Conservation (phyloP, 2,888 invertebrate species). For the Augiades crinisus region DNA sequence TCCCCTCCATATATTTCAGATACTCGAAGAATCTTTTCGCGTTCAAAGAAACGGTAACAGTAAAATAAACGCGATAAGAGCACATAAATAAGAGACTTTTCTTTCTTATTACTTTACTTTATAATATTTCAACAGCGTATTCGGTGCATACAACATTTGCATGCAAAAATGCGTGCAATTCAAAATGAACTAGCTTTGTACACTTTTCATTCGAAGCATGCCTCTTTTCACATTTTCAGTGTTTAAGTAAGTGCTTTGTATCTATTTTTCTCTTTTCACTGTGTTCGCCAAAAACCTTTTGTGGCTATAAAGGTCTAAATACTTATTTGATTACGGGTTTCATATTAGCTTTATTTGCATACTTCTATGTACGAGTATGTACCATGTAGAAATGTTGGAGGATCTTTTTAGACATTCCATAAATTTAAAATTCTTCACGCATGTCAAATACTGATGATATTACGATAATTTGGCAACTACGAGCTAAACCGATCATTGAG, state of each 20-base stretch:
- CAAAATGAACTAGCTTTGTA: conserved; percentile 25
- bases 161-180: conserved; percentile 22
- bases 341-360: no score
- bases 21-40: no score
- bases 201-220: conserved; percentile 21
- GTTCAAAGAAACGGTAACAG: neutral
- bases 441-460: no score
- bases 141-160: conserved; percentile 5
- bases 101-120: conserved; percentile 11
- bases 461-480: no score
- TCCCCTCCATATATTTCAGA: no score
- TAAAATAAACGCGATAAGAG: conserved; percentile 7
- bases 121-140: conserved; percentile 21
- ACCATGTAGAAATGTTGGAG: no score
- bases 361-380: no score
- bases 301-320: conserved; percentile 1
- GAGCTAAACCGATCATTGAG: no score
- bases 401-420: no score
- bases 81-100: conserved; percentile 14
- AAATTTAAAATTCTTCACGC: no score
- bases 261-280: conserved; percentile 13
- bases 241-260: conserved; percentile 25
- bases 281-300: conserved; percentile 16
- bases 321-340: no score
- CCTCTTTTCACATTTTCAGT: conserved; percentile 26